Percentiles rank a stretch among this genome's conserved stretches.
Conservation (phyloP, 2,113 vertebrate genomes). For the Panthera tigris region DNA sequence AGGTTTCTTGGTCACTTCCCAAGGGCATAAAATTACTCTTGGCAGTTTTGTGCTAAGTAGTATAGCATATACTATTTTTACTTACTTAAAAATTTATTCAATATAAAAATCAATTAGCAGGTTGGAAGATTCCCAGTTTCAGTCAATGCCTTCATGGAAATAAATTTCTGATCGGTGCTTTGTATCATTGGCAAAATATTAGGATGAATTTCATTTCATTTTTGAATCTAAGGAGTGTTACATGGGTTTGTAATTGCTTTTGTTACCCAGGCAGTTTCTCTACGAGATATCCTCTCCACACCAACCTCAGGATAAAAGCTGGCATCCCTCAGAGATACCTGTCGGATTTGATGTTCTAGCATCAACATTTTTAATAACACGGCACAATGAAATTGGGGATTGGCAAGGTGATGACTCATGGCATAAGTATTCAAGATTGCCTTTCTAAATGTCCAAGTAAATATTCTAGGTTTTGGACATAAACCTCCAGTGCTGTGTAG, state of each 20-base stretch:
- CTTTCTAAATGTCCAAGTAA: background rate
- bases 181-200: background rate
- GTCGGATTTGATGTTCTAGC: background rate
- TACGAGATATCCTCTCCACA: background rate
- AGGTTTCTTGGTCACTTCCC: background rate
- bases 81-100: constrained; percentile 38
- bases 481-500: background rate
- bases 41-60: background rate
- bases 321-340: background rate
- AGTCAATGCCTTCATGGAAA: background rate
- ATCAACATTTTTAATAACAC: background rate
- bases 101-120: constrained; percentile 1
- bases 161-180: background rate
- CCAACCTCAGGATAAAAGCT: background rate
- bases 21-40: background rate
- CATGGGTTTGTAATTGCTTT: background rate
- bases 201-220: background rate
- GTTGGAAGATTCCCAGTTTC: background rate
- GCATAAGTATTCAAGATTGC: background rate
- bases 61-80: background rate
- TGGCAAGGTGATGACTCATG: background rate
- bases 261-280: background rate
- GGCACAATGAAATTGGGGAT: background rate
- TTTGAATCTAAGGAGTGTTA: background rate
- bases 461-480: background rate